Conservation (phyloP, 2,113 vertebrate genomes). For the Muntiacus muntjak region DNA sequence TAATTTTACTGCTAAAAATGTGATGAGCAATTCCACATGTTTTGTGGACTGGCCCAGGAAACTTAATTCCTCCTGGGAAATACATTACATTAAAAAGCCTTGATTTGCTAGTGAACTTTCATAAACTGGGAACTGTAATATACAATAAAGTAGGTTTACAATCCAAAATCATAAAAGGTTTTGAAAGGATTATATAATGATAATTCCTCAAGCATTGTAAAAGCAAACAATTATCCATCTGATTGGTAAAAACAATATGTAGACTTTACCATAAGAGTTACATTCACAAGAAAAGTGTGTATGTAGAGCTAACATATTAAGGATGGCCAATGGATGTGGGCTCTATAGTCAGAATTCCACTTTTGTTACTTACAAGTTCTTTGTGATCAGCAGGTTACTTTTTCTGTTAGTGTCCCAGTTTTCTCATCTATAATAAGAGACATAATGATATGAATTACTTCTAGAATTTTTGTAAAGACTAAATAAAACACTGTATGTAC, state of each 20-base stretch:
- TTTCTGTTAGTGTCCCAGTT: not conserved
- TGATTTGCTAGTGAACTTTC: not conserved
- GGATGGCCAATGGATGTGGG: not conserved
- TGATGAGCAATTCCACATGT: not conserved
- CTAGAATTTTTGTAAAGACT: not conserved
- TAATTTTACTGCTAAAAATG: not conserved
- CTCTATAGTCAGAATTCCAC: not conserved
- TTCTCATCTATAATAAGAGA: not conserved
- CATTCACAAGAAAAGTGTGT: not conserved
- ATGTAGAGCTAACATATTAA: not conserved
- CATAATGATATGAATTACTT: not conserved
- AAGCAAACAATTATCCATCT: not conserved
- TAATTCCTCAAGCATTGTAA: not conserved
- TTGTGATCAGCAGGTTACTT: not conserved
- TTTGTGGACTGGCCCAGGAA: not conserved
- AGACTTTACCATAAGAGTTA: not conserved
- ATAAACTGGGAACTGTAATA: not conserved
- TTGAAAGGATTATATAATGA: not conserved
- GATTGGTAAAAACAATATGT: not conserved
- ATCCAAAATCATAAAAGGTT: not conserved
- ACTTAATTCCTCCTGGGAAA: not conserved
- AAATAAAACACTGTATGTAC: not conserved
- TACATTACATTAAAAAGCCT: not conserved
- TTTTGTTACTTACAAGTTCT: not conserved
- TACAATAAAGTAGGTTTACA: not conserved